A percentile compares a stretch with the other conserved stretches of the same genome.
Evolutionary conservation across 2,113 vertebrate genomes (phyloP).

Genomic region (Eclectus roratus): DNA sequence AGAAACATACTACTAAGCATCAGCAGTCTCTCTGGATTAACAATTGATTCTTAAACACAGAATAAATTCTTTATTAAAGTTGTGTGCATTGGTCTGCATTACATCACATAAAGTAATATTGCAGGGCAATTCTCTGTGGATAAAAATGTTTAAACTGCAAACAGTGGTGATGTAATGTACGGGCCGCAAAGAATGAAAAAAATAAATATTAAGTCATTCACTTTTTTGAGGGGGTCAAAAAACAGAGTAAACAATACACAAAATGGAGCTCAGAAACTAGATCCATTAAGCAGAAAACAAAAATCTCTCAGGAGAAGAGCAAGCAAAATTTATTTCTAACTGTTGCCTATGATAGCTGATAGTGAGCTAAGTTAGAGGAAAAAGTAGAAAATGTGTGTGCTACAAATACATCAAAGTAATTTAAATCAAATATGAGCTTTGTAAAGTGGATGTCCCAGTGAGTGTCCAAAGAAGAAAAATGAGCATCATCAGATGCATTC

Average conservation of each 20-base stretch:
- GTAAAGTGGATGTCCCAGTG: not conserved
- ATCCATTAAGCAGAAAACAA: not conserved
- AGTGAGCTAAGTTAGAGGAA: not conserved
- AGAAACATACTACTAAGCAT: not conserved
- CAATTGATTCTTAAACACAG: not conserved
- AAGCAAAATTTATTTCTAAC: not conserved
- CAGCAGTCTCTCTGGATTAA: not conserved
- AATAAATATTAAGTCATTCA: accelerated
- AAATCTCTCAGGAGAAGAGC: not conserved
- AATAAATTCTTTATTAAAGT: not conserved
- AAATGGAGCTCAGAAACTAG: not conserved
- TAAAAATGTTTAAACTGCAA: not conserved
- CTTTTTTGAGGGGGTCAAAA: not conserved
- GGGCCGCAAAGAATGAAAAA: not conserved
- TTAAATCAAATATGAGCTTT: not conserved
- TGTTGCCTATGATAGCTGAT: not conserved
- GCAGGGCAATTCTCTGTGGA: not conserved
- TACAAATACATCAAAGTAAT: conserved; percentile 8
- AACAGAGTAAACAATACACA: not conserved
- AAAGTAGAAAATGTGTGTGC: not conserved
- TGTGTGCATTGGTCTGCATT: not conserved
- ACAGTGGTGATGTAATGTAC: not conserved
- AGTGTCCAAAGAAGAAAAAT: not conserved
- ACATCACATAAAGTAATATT: not conserved
- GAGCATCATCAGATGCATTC: not conserved